Conservation (phyloP, 2,113 vertebrate genomes). For the Eulacestoma nigropectus region DNA sequence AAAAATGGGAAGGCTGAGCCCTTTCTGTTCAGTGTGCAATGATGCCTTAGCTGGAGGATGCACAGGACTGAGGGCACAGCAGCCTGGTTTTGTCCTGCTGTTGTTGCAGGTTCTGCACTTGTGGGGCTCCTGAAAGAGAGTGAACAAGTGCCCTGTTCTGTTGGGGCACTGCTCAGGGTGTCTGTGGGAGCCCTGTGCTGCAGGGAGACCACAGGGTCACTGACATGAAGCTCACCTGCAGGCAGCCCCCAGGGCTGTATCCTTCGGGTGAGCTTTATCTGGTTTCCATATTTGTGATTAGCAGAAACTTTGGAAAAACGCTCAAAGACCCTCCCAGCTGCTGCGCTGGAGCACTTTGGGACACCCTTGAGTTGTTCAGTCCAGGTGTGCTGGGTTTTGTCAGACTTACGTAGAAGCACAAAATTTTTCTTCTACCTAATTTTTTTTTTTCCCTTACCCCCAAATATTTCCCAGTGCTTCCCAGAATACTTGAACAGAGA, state of each 20-base stretch:
- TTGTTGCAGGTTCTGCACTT: not conserved
- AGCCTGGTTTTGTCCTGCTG: not conserved
- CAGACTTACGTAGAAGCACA: not conserved
- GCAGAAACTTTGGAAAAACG: not conserved
- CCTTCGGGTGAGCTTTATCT: not conserved
- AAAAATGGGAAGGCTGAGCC: not conserved
- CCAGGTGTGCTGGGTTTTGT: not conserved
- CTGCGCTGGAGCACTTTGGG: not conserved
- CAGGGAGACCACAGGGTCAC: not conserved
- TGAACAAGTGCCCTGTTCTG: no score
- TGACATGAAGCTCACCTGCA: not conserved
- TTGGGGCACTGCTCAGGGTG: rapidly evolving
- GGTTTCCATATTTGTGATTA: not conserved
- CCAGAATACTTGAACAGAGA: not conserved
- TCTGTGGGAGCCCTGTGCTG: not conserved
- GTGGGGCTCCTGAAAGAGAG: not conserved
- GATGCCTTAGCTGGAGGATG: not conserved
- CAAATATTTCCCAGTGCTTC: not conserved
- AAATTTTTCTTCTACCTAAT: not conserved
- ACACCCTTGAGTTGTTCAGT: not conserved
- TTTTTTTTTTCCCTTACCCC: no score
- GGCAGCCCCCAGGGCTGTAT: not conserved
- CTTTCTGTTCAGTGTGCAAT: not conserved
- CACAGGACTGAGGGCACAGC: not conserved
- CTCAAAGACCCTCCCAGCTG: not conserved